Evolutionary conservation across 2,797 vertebrate species (phyloP), one percentile per base, ranked within the genome.

Genomic region (Tenualosa thibaudeaui): DNA sequence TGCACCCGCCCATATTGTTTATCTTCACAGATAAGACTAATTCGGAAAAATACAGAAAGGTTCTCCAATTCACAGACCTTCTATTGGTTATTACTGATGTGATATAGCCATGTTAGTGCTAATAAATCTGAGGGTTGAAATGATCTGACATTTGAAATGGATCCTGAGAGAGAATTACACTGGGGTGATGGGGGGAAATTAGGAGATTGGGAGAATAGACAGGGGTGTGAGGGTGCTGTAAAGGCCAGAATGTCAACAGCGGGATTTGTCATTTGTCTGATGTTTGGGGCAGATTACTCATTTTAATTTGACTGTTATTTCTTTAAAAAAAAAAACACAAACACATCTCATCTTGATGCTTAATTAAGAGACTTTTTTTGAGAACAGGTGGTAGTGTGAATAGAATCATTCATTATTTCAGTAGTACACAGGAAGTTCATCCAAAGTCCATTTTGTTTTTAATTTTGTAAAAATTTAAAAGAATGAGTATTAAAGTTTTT

Each of bases 181-280:
- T 40, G 37, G 3, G 17, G 40, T 46, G 71, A 43, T 75, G 13
- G 37, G n/a, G 7, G 68, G 68, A 75, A 75, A 75, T 43, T 46
- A 40, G 37, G 71, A 78, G 71, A 78, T 78, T 78, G 46, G 37
- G 71, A 78, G 71, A 78, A 43, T 22, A 78, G 71, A 78, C 40
- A 9, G 40, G 40, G 40, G 17, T 78, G 71, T 10, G 40, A 46
- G 5, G 43, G 15, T 40, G 26, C 43, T 40, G 37, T 19, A 75
- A 37, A 75, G 68, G 15, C 19, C 31, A 43, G 37, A 43, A 43
- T 75, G 68, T 43, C 68, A 75, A 75, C 37, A 75, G 31, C 19
- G 15, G 46, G 46, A 49, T 58, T 58, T 58, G 56, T 19, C 19
- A 58, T 58, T 4, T n/a, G 56, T 58, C 7, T 19, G 15, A 17